Evolutionary conservation across 2,888 invertebrate genomes (phyloP).

Genomic region (Pecten maximus): DNA sequence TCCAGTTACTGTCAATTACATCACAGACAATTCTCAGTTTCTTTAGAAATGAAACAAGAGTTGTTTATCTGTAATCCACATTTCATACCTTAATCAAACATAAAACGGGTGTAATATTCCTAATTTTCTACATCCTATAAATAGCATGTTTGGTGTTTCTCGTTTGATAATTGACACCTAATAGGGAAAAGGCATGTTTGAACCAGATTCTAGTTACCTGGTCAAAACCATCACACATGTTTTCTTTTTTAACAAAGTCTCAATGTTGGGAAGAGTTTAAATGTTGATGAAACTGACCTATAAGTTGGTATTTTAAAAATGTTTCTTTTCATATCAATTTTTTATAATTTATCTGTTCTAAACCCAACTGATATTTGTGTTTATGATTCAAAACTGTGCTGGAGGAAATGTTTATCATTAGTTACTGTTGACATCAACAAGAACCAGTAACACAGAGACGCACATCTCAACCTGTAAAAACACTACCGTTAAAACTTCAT

Average conservation of each 20-base stretch:
- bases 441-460: not conserved
- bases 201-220: not conserved
- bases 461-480: not conserved
- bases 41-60: conserved; percentile 35
- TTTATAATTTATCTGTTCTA: not conserved
- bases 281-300: not conserved
- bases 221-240: not conserved
- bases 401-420: not conserved
- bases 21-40: not conserved
- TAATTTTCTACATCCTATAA: not conserved
- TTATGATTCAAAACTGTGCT: not conserved
- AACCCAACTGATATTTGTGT: not conserved
- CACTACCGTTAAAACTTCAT: not conserved
- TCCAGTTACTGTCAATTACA: not conserved
- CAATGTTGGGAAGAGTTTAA: not conserved
- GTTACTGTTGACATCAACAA: not conserved
- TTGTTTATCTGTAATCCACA: not conserved
- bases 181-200: not conserved
- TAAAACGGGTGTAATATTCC: not conserved
- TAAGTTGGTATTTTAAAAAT: not conserved
- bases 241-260: conserved; percentile 2
- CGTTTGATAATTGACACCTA: conserved; percentile 22
- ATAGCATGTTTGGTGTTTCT: conserved; percentile 27
- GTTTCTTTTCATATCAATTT: not conserved
- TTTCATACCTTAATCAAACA: conserved; percentile 2